These are phyloP conservation scores for Chiridota heheva DNA, from an alignment of 35 echinoderm and acorn worm genomes.

Conservation along the genomic window DNA sequence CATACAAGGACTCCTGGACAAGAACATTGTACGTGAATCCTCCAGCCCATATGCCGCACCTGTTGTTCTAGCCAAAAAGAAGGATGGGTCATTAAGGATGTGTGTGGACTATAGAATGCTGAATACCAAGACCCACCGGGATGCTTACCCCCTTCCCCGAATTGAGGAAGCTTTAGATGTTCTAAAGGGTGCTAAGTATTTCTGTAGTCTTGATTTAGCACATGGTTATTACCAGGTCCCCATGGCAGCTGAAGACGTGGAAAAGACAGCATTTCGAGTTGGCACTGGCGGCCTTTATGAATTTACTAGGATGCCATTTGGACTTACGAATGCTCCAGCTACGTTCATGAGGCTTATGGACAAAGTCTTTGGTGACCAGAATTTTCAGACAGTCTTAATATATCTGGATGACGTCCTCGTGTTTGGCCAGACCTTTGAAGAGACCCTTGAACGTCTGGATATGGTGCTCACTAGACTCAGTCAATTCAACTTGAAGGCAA, in stretches of 20 bases:
- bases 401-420: constrained; percentile 62
- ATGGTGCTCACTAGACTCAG: constrained; percentile 40
- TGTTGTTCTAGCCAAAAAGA: constrained; percentile 39
- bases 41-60: constrained; percentile 47
- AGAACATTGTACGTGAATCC: constrained; percentile 13
- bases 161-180: constrained; percentile 28
- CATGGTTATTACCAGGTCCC: constrained; percentile 1
- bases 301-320: too few relatives aligned
- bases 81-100: constrained; percentile 31
- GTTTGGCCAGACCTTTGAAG: constrained; percentile 53
- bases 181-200: constrained; percentile 19
- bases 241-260: neutral
- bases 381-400: constrained; percentile 40
- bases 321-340: too few relatives aligned
- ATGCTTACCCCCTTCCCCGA: constrained; percentile 30
- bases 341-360: constrained; percentile 64
- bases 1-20: neutral
- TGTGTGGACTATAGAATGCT: constrained; percentile 28
- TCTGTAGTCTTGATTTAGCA: too few relatives aligned
- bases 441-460: constrained; percentile 46
- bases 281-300: neutral
- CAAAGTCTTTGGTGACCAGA: constrained; percentile 37
- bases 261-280: neutral
- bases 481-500: constrained; percentile 40
- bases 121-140: constrained; percentile 16